These are phyloP conservation scores for Tillus elongatus DNA, from an alignment of 2,888 invertebrate genomes.

Conservation along the genomic window DNA sequence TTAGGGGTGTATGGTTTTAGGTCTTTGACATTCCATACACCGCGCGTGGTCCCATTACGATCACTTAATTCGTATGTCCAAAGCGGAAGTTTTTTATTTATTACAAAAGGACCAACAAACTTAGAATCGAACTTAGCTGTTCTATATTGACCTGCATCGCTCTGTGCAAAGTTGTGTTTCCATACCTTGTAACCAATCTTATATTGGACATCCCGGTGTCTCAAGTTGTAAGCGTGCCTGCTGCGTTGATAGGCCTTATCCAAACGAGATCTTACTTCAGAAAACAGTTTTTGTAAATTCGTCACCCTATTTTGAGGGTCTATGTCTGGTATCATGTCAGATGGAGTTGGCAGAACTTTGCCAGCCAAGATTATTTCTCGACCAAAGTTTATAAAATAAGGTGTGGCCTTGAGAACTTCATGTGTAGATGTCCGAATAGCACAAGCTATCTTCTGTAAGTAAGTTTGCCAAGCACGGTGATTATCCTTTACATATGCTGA, in stretches of 20 bases:
- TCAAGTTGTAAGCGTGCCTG: conserved; percentile 18
- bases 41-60: conserved; percentile 8
- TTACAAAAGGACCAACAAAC: conserved; percentile 19
- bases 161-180: conserved; percentile 17
- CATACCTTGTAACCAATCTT: conserved; percentile 16
- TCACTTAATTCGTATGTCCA: conserved; percentile 12
- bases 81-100: conserved; percentile 8
- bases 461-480: no score
- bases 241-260: no score
- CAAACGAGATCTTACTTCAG: no score
- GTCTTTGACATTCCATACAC: conserved; percentile 15
- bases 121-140: conserved; percentile 23
- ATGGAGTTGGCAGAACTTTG: no score
- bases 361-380: conserved; percentile 14
- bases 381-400: conserved; percentile 18
- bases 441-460: no score
- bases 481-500: conserved; percentile 22
- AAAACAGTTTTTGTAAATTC: no score
- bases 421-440: conserved; percentile 11
- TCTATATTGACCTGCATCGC: conserved; percentile 18
- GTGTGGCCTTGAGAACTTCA: conserved; percentile 17
- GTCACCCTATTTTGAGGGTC: no score
- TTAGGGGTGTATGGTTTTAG: conserved; percentile 12
- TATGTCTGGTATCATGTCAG: no score
- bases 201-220: conserved; percentile 14